Base-by-base conservation (phyloP, 2,888 invertebrate species). In the Polydrusus tereticollis region DNA sequence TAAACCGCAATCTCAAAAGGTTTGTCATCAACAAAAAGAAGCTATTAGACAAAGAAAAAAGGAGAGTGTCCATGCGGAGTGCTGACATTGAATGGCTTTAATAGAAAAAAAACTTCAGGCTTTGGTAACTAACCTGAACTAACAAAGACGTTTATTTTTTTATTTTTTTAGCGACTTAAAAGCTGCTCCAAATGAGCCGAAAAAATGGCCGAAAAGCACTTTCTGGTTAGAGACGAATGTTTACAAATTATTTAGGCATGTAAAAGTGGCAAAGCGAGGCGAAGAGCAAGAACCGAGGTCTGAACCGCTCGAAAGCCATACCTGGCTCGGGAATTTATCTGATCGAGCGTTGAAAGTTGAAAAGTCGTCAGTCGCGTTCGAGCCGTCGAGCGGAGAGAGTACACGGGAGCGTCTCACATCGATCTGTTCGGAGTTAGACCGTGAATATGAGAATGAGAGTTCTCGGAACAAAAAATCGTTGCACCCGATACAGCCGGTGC, bases 201-300 rank as follows among this genome's bases (percentile, higher is more conserved):
- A 70, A 60, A 70, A 65, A 70, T 58, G 59, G 65, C 50, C 58
- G 55, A 62, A 66, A 65, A 60, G 66, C 71, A 52, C 43, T 66
- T 47, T 62, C 60, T 29, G 64, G 70, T 65, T 68, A 65, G 58
- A 72, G 72, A 67, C 67, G 72, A 72, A 72, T 72, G 67, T 72
- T 72, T 72, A 72, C 72, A 72, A 72, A 72, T 72, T 72, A 72
- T 72, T 72, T 72, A 72, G 72, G 72, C 72, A 67, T 72, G 72
- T 72, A 72, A 72, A 67, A 72, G 72, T 63, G 67, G 72, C 66
- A 67, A 67, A 72, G 67, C 64, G 72, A 72, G 67, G 63, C 67
- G 67, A 67, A 47, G 70, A 70, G 65, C 38, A 33, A 64, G 52
- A 47, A 16, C 33, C 26, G 43, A 36, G 33, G 64, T n/a, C 65